Evolutionary conservation across 2,113 vertebrate genomes (phyloP), one percentile per base, ranked within the genome.

Genomic region (Carassius auratus): DNA sequence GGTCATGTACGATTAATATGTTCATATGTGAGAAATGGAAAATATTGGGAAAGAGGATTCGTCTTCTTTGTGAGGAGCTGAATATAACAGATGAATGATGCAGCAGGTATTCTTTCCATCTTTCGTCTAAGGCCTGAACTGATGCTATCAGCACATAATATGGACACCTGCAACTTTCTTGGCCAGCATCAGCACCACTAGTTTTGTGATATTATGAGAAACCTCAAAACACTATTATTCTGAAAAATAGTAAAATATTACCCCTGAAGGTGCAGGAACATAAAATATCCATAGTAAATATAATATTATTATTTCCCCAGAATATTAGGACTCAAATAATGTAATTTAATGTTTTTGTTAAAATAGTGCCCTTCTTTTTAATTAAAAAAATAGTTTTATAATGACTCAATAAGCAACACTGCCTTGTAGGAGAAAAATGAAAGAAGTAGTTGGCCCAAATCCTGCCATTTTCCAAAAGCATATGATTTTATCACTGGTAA

Each of bases 131-230:
- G 30, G 26, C 12, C 13, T 66, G 8, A 81, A 66, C 26, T 55
- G 48, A 71, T 57, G 23, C 61, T 23, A 50, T 50, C 9, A 81
- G 61, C 66, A 57, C 64, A 71, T 36, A 82, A 71, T 36, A 82
- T 68, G 8, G 17, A 66, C 79, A 68, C 15, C 52, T 59, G 52
- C 23, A 66, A 17, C 14, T 17, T 48, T 48, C 61, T 68, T 78
- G 19, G 4, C 10, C 52, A 36, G 17, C 61, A 30, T 62, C 38
- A 81, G 38, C 36, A 30, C 2, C 50, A 33, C 7, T 48, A 19
- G 38, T 64, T 66, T 61, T 64, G 57, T 3, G 2, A 23, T 45
- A 78, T 64, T 45, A 10, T 80, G 12, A 62, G 59, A 64, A 23
- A 1, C 33, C 21, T n/a, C 19, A 69, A 38, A 69, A 33, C 26